phyloP scores from a whole-genome alignment of 1,140 invertebrate species.

The Apis dorsata region DNA sequence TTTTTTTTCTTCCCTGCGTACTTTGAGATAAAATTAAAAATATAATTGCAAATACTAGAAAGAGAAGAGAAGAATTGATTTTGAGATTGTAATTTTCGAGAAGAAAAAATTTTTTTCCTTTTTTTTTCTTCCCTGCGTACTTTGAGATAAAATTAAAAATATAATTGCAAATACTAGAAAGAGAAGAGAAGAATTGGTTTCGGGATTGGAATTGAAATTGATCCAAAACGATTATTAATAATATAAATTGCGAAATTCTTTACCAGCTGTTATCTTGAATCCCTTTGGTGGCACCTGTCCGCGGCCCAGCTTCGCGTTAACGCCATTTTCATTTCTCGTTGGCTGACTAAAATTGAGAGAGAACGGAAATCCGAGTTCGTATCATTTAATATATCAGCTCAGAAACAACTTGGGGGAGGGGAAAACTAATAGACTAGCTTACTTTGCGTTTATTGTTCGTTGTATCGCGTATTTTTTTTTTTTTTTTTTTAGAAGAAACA shows the following conservation, averaged over 20 bases:
- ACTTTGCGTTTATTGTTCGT: neutral
- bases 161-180: no score
- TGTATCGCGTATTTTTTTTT: neutral
- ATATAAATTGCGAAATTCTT: neutral
- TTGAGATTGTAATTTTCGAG: neutral
- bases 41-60: no score
- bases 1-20: neutral
- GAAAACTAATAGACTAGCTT: neutral
- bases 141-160: no score
- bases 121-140: neutral
- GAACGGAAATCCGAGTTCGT: neutral
- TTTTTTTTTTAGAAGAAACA: neutral
- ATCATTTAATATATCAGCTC: no score
- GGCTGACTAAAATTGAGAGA: slow-evolving; percentile 65
- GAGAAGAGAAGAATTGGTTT: neutral
- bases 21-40: no score
- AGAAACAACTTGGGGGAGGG: no score
- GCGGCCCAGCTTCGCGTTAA: slow-evolving; percentile 84
- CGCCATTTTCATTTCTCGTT: slow-evolving; percentile 72
- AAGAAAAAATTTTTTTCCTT: no score
- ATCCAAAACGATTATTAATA: no score
- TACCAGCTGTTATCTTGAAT: slow-evolving; percentile 81
- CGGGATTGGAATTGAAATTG: neutral
- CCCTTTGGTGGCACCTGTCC: slow-evolving; percentile 89
- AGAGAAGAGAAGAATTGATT: neutral